Evolutionary conservation across 2,797 vertebrate species (phyloP).

Genomic region (Xerus rutilus): DNA sequence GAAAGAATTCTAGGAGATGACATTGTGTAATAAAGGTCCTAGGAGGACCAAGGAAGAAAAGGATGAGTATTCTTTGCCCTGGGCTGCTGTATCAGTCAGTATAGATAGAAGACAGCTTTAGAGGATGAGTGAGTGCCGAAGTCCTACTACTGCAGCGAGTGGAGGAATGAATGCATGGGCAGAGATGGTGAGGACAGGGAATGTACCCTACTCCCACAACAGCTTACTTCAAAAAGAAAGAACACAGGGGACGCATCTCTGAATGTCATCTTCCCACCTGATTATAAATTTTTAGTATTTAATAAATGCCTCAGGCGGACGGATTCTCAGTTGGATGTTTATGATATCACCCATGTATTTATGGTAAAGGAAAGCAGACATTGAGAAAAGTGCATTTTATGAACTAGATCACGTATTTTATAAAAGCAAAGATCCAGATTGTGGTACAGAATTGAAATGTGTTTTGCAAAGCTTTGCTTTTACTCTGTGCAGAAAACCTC

Average conservation of each 20-base stretch:
- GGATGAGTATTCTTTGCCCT: neutral
- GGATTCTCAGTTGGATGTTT: slow-evolving; percentile 10
- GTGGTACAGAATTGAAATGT: slow-evolving; percentile 32
- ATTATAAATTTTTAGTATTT: slow-evolving; percentile 20
- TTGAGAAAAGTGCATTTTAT: slow-evolving; percentile 16
- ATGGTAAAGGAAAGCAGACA: slow-evolving; percentile 39
- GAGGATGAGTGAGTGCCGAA: neutral
- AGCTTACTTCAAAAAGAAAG: neutral
- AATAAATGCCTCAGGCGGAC: neutral
- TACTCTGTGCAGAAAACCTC: slow-evolving; percentile 17
- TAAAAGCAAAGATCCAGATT: slow-evolving; percentile 54
- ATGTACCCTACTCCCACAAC: neutral
- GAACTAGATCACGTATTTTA: slow-evolving; percentile 42
- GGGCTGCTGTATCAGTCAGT: neutral
- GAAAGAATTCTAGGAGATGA: neutral
- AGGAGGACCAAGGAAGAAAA: neutral
- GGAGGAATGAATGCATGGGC: neutral
- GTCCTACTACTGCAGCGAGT: neutral
- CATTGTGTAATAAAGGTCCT: neutral
- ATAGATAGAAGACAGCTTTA: neutral
- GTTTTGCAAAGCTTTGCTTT: slow-evolving; percentile 63
- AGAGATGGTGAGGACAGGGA: neutral
- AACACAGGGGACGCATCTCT: neutral
- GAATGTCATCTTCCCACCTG: slow-evolving; percentile 5
- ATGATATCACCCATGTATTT: slow-evolving; percentile 18